Evolutionary conservation across 2,797 vertebrate species (phyloP), one percentile per base, ranked within the genome.

Genomic region (Poeciliopsis infans): DNA sequence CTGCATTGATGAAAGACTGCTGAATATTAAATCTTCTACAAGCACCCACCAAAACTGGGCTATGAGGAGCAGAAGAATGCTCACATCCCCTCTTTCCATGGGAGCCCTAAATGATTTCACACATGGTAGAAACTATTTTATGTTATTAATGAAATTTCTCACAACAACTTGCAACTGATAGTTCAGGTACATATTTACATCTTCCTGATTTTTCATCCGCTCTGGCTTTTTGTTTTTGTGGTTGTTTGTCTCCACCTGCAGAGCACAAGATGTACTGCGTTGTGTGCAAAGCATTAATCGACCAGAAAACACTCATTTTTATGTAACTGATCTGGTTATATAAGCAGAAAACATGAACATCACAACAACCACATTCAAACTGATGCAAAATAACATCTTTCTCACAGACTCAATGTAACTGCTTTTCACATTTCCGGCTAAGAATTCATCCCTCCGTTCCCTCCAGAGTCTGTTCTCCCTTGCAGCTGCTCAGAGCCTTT

Each of bases 221-320:
- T 41, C 25, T 1, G 25, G 5, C 28, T 20, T 23, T 76, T 25
- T 1, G 28, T 66, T 83, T 89, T 80, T 61, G 82, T 85, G 81
- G 83, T 59, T 49, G 28, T 74, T 5, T 87, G 86, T 88, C 92
- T 92, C 92, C 93, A 86, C 83, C 93, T 94, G 87, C 88, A 91
- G 93, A 36, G n/a, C 11, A 6, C 15, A 74, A 11, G 18, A 68
- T 31, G 0, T 6, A 71, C 16, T 83, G 72, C 79, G 79, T 18
- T 13, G 31, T 64, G 57, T 5, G 25, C 4, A 64, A 72, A 68
- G 70, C 33, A 10, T 43, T 25, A 12, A n/a, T 45, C 5, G 59
- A 5, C 36, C 10, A 45, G 36, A 20, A 23, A 72, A 39, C 41
- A 71, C 81, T 70, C 25, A 46, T 64, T 83, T 88, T 91, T 85